Evolutionary conservation across 1,140 invertebrate species (phyloP).

Genomic region (Heliconius himera): DNA sequence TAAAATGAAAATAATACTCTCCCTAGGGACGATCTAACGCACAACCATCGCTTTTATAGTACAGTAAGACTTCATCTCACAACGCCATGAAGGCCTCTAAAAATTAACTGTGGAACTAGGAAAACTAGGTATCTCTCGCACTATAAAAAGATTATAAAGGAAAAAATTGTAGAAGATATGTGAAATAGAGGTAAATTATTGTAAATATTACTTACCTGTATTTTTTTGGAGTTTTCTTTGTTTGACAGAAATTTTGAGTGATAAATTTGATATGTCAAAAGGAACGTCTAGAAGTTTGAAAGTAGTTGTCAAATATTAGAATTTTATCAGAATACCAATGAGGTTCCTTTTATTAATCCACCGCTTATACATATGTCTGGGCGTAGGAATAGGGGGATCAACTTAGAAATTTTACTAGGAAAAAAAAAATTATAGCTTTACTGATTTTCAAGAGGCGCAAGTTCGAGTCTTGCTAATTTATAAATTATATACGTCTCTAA

Average conservation of each 20-base stretch:
- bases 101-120: background rate
- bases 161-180: background rate
- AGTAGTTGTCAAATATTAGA: constrained; percentile 23
- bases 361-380: background rate
- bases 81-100: too few relatives aligned
- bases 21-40: too few relatives aligned
- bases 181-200: background rate
- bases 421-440: too few relatives aligned
- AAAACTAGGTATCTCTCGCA: too few relatives aligned
- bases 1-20: too few relatives aligned
- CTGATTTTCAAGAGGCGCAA: too few relatives aligned
- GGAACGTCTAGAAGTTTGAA: constrained; percentile 40
- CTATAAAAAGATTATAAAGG: background rate
- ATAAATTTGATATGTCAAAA: constrained; percentile 35
- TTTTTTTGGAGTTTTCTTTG: constrained; percentile 40
- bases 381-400: too few relatives aligned
- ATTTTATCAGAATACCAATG: background rate
- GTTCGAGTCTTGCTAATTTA: too few relatives aligned
- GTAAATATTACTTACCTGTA: constrained; percentile 37
- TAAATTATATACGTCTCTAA: too few relatives aligned
- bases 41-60: too few relatives aligned
- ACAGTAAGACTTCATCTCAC: too few relatives aligned
- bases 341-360: background rate
- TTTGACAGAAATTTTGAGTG: constrained; percentile 42
- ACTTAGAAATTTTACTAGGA: too few relatives aligned